Evolutionary conservation across 2,888 invertebrate genomes (phyloP).

Genomic region (Acleris cristana): DNA sequence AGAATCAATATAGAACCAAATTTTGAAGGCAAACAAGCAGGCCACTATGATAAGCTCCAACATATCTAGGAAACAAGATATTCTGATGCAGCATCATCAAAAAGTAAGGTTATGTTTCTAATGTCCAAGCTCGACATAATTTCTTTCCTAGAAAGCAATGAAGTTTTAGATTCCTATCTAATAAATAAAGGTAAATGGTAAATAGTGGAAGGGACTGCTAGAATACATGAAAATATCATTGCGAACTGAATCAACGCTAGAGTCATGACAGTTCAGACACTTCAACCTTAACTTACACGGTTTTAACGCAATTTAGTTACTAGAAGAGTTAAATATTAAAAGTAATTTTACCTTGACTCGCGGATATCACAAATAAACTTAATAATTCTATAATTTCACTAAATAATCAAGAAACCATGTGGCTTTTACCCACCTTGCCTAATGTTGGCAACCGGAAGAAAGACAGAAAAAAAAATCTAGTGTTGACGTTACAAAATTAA

Average conservation of each 20-base stretch:
- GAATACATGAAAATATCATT: neutral
- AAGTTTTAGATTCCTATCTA: too few species aligned
- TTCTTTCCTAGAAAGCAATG: too few species aligned
- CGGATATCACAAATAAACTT: slow-evolving; percentile 42
- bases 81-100: slow-evolving; percentile 6
- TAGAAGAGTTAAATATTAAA: slow-evolving; percentile 1
- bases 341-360: slow-evolving; percentile 49
- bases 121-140: neutral
- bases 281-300: neutral
- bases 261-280: slow-evolving; percentile 25
- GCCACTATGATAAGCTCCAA: neutral
- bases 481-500: slow-evolving; percentile 42
- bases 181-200: too few species aligned
- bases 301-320: neutral
- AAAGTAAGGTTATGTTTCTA: slow-evolving; percentile 50
- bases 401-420: slow-evolving; percentile 66
- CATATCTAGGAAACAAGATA: neutral
- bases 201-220: neutral
- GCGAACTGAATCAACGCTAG: slow-evolving; percentile 13
- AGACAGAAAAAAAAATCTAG: slow-evolving; percentile 54
- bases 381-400: slow-evolving; percentile 41
- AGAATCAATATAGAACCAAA: too few species aligned
- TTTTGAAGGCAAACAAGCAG: too few species aligned
- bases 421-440: slow-evolving; percentile 76
- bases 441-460: slow-evolving; percentile 79